Evolutionary conservation across 1,140 invertebrate genomes (phyloP).

Genomic region (Cephus cinctus): DNA sequence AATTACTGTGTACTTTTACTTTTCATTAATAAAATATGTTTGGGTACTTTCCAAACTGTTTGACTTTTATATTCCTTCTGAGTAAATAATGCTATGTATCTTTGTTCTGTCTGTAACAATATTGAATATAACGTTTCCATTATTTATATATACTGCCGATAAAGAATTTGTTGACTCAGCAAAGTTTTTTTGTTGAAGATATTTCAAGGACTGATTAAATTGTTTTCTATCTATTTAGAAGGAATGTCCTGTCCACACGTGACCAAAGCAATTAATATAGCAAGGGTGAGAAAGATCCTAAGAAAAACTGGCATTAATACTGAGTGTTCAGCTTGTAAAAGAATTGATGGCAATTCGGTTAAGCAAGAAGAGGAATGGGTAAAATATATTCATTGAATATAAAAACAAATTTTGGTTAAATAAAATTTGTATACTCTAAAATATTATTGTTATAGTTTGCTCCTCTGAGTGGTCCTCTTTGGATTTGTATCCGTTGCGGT

Average conservation of each 20-base stretch:
- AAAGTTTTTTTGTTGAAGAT: too few relatives aligned
- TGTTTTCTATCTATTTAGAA: slow-evolving; percentile 12
- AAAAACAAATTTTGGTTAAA: not conserved
- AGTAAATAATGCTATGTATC: too few relatives aligned
- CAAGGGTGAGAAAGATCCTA: slow-evolving; percentile 63
- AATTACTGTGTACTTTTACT: slow-evolving; percentile 39
- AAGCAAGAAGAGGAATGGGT: slow-evolving; percentile 32
- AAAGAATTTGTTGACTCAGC: too few relatives aligned
- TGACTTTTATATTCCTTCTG: not conserved
- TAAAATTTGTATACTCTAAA: slow-evolving; percentile 3
- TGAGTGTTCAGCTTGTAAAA: slow-evolving; percentile 65
- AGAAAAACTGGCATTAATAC: slow-evolving; percentile 58
- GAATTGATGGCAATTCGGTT: slow-evolving; percentile 34
- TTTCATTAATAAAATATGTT: slow-evolving; percentile 13
- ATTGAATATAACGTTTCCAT: too few relatives aligned
- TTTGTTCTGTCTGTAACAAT: too few relatives aligned
- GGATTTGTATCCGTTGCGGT: slow-evolving; percentile 74
- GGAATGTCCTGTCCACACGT: slow-evolving; percentile 64
- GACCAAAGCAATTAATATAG: slow-evolving; percentile 66
- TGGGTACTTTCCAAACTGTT: not conserved
- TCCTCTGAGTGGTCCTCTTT: slow-evolving; percentile 49
- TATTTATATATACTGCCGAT: too few relatives aligned
- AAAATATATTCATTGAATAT: slow-evolving; percentile 20
- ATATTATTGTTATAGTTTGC: slow-evolving; percentile 11
- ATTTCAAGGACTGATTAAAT: too few relatives aligned